Evolutionary conservation across 23 tunicate genomes (phyloP), one percentile per base, ranked within the genome.

Genomic region (Ciona savignyi): DNA sequence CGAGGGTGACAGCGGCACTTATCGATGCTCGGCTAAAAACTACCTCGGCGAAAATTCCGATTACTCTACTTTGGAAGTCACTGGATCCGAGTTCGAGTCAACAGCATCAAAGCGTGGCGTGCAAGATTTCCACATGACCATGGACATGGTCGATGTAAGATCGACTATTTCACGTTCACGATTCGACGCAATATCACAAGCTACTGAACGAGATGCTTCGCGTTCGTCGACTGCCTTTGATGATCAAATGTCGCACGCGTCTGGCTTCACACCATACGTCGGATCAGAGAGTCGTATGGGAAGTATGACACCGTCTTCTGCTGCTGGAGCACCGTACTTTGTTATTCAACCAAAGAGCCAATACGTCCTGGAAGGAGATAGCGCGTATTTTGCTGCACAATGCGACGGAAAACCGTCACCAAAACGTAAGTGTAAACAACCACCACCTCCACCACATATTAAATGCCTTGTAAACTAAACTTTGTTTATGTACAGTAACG

Each of bases 121-220:
- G 76, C 67, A 65, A 11, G 61, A 49, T 15, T 80, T 81, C 77
- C 85, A 74, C 35, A 80, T 90, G 90, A 34, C 83, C 19, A 78
- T 89, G 89, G 89, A 83, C 33, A 49, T 35, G 29, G 66, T 70
- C 2, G 95, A 87, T 32, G 95, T 86, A 26, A 87, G 77, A 76
- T 23, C 95, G 42, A 63, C 82, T 21, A 34, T 80, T 29, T 65
- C 70, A 1, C 65, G 67, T 78, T 81, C 73, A 35, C 30, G 60
- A 60, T 22, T n/a, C n/a, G n/a, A n/a, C n/a, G n/a, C n/a, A n/a
- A n/a, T n/a, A n/a, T n/a, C n/a, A n/a, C n/a, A n/a, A n/a, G 67
- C 80, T 32, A 60, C 51, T 6, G 81, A 67, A 25, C 25, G 63
- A 15, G 73, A 22, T 9, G 27, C 67, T 15, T 29, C 62, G 27